Percentiles rank a stretch among this genome's conserved stretches.
Evolutionary conservation across 2,888 invertebrate genomes (phyloP).

Genomic region (Acanthococcus lagerstroemiae): DNA sequence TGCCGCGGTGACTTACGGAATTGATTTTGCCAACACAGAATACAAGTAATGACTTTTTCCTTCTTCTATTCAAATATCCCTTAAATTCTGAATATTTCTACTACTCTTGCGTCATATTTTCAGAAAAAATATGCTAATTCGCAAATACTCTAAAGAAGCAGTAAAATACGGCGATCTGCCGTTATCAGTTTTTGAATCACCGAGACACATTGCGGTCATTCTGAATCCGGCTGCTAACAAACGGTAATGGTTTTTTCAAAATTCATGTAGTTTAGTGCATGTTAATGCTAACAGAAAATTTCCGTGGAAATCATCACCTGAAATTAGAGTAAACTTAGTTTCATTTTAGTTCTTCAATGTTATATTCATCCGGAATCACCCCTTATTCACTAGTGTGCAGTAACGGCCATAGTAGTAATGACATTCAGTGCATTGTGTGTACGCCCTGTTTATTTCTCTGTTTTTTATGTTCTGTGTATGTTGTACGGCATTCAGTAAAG

Average conservation of each 20-base stretch:
- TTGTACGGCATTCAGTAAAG: conserved; percentile 42
- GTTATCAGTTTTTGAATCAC: conserved; percentile 50
- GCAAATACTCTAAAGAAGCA: conserved; percentile 67
- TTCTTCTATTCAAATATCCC: background rate
- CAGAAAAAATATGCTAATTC: conserved; percentile 69
- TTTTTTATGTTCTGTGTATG: conserved; percentile 5
- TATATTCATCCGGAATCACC: background rate
- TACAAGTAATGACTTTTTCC: conserved; percentile 54
- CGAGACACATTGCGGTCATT: conserved; percentile 71
- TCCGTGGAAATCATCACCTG: no score
- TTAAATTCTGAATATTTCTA: background rate
- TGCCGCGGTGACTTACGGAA: conserved; percentile 57
- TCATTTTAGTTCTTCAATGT: no score
- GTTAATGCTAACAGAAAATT: no score
- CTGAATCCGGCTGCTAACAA: conserved; percentile 84
- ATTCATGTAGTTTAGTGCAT: background rate
- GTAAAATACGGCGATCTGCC: conserved; percentile 57
- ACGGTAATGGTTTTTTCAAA: conserved; percentile 46
- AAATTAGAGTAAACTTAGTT: no score
- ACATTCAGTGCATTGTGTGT: conserved; percentile 41
- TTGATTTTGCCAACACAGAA: conserved; percentile 56
- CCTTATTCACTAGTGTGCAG: background rate
- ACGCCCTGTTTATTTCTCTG: no score
- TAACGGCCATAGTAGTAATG: background rate
- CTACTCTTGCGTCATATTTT: conserved; percentile 34